Conservation (phyloP, 2,113 vertebrate species). For the Bubalus kerabau region DNA sequence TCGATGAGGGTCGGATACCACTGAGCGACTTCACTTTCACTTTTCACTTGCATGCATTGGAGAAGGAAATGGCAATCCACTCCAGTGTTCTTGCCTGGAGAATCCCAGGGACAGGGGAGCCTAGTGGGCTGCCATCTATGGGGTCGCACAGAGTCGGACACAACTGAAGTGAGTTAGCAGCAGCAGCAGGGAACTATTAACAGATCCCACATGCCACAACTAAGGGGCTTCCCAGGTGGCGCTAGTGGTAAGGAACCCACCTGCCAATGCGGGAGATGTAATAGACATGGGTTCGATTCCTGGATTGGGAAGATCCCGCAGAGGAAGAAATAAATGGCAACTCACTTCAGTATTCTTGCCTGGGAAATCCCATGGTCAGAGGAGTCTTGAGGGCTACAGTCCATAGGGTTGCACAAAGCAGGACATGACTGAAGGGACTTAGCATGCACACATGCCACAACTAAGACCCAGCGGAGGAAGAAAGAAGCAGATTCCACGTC, state of each 20-base stretch:
- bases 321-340: background rate
- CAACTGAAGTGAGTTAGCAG: no score
- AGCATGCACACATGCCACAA: background rate
- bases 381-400: background rate
- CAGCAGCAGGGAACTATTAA: background rate
- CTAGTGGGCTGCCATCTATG: no score
- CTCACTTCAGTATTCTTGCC: background rate
- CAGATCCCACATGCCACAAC: background rate
- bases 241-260: background rate
- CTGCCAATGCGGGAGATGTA: background rate
- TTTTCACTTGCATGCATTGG: no score
- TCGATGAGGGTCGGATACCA: no score
- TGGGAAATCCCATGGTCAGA: background rate
- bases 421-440: background rate
- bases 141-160: no score
- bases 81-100: no score
- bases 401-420: background rate
- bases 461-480: background rate
- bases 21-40: no score
- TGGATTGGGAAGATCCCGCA: background rate
- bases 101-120: no score
- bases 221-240: background rate
- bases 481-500: background rate
- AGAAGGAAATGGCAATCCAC: no score
- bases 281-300: background rate